These are phyloP conservation scores for Diachasmimorpha longicaudata DNA, from an alignment of 1,140 invertebrate species.

Conservation along the genomic window DNA sequence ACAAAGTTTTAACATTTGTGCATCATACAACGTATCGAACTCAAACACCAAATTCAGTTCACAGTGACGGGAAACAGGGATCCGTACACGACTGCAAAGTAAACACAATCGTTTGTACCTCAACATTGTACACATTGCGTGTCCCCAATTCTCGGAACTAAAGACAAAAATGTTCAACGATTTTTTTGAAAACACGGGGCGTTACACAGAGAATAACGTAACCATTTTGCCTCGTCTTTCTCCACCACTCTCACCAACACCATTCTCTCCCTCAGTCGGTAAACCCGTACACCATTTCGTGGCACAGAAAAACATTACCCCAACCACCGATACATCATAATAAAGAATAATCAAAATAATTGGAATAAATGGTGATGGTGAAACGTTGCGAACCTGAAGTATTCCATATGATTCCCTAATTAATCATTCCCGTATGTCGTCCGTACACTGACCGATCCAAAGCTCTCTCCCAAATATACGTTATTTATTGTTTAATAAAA, in stretches of 20 bases:
- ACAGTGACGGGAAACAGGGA: not conserved
- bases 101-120: not conserved
- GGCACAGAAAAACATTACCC: constrained; percentile 6
- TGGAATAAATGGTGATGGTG: not conserved
- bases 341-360: not conserved
- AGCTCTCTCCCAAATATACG: not conserved
- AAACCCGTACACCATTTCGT: constrained; percentile 15
- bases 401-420: not conserved
- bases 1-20: not conserved
- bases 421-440: no score
- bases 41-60: not conserved
- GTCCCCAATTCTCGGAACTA: not conserved
- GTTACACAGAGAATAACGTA: constrained; percentile 15
- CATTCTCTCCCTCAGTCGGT: constrained; percentile 14
- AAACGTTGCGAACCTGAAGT: constrained; percentile 10
- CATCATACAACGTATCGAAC: not conserved
- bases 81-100: not conserved
- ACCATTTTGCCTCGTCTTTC: constrained; percentile 13
- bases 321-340: not conserved
- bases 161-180: no score
- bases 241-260: not conserved
- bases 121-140: not conserved
- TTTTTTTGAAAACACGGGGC: constrained; percentile 4
- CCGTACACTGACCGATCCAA: no score
- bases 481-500: not conserved